A percentile compares a stretch with the other conserved stretches of the same genome.
phyloP scores from a whole-genome alignment of 2,797 vertebrate genomes.

The Botia almorhae region DNA sequence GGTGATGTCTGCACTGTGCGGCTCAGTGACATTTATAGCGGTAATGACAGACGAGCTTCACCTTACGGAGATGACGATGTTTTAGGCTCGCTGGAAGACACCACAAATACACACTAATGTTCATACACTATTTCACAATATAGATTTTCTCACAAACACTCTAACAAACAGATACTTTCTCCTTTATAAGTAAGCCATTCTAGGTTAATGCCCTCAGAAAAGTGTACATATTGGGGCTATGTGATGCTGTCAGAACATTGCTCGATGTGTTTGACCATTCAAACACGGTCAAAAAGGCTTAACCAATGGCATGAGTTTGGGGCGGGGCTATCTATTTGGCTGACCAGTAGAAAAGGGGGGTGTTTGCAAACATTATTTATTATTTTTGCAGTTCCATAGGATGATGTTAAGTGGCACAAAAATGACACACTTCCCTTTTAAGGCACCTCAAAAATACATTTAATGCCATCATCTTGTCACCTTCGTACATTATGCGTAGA shows the following conservation, averaged over 20 bases:
- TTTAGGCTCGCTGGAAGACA: slow-evolving; percentile 68
- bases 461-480: not conserved
- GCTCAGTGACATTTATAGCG: slow-evolving; percentile 36
- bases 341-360: not conserved
- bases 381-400: not conserved
- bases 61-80: slow-evolving; percentile 53
- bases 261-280: not conserved
- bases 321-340: not conserved
- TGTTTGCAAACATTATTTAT: not conserved
- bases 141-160: not conserved
- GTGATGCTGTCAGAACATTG: not conserved
- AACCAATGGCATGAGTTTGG: not conserved
- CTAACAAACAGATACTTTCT: not conserved
- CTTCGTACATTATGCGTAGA: not conserved
- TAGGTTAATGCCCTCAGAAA: not conserved
- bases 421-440: not conserved
- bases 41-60: slow-evolving; percentile 51
- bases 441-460: not conserved
- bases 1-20: slow-evolving; percentile 34
- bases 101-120: slow-evolving; percentile 65
- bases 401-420: not conserved
- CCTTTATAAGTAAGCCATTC: not conserved
- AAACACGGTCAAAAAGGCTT: not conserved
- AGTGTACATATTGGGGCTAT: not conserved
- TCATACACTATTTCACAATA: slow-evolving; percentile 14